Percentiles rank a stretch among this genome's conserved stretches.
These are phyloP conservation scores for Litocranius walleri DNA, from an alignment of 2,113 vertebrate species.

Conservation along the genomic window DNA sequence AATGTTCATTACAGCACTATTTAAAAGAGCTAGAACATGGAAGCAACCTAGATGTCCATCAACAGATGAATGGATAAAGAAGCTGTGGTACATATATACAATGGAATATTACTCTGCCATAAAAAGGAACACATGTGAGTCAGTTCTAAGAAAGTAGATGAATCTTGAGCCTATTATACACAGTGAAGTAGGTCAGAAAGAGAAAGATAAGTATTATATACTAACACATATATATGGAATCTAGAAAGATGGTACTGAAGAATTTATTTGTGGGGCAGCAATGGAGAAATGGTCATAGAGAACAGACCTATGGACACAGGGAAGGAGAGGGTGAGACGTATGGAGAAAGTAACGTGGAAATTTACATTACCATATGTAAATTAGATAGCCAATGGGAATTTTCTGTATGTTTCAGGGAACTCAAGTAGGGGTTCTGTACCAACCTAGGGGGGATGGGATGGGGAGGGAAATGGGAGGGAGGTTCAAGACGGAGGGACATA, in stretches of 20 bases:
- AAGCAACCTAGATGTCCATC: not conserved
- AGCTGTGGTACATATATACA: not conserved
- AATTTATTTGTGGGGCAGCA: not conserved
- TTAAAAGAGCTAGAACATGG: not conserved
- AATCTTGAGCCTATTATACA: not conserved
- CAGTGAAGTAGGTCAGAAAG: not conserved
- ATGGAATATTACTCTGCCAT: not conserved
- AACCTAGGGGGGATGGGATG: not conserved
- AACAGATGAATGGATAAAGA: not conserved
- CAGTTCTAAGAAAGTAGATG: not conserved
- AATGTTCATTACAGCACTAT: not conserved
- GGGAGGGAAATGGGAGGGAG: not conserved
- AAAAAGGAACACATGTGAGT: not conserved
- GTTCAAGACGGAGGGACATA: not conserved
- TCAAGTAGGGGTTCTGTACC: not conserved
- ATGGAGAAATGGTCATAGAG: not conserved
- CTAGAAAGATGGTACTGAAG: not conserved
- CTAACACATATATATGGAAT: not conserved
- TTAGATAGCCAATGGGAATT: not conserved
- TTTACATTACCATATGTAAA: not conserved
- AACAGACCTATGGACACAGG: not conserved
- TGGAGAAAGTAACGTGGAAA: not conserved
- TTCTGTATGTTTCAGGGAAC: not conserved
- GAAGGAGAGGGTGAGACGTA: fast-evolving
- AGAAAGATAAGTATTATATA: not conserved